A percentile compares a stretch with the other conserved stretches of the same genome.
phyloP scores from a whole-genome alignment of 2,113 vertebrate species.

The Chaetops frenatus region DNA sequence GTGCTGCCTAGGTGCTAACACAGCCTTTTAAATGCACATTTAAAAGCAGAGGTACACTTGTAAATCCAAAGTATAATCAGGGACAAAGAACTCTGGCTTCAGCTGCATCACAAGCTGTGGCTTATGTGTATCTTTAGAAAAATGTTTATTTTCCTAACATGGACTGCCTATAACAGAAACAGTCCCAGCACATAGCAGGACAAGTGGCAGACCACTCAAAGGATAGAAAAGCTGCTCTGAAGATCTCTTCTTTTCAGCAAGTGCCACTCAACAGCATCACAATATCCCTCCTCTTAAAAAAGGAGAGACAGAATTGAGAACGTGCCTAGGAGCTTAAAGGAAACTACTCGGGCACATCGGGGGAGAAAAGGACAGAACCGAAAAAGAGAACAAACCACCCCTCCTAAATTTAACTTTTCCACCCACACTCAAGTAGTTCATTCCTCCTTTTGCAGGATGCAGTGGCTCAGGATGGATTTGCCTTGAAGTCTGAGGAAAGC shows the following conservation, averaged over 20 bases:
- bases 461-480: not conserved
- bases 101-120: not conserved
- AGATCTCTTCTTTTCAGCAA: not conserved
- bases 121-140: not conserved
- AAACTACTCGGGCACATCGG: not conserved
- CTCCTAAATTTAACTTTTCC: slow-evolving; percentile 27
- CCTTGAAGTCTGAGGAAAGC: not conserved
- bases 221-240: not conserved
- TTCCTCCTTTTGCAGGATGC: not conserved
- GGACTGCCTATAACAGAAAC: not conserved
- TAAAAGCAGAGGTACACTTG: not conserved
- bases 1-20: not conserved
- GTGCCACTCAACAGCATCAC: not conserved
- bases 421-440: not conserved
- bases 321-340: not conserved
- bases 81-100: not conserved
- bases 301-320: not conserved
- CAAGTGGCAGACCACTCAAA: not conserved
- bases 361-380: not conserved
- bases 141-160: not conserved
- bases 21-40: not conserved
- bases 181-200: not conserved
- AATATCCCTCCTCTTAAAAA: not conserved
- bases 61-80: not conserved
- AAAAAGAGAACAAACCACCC: not conserved